Evolutionary conservation across 2,888 invertebrate species (phyloP).

Genomic region (Isotomurus palustris): DNA sequence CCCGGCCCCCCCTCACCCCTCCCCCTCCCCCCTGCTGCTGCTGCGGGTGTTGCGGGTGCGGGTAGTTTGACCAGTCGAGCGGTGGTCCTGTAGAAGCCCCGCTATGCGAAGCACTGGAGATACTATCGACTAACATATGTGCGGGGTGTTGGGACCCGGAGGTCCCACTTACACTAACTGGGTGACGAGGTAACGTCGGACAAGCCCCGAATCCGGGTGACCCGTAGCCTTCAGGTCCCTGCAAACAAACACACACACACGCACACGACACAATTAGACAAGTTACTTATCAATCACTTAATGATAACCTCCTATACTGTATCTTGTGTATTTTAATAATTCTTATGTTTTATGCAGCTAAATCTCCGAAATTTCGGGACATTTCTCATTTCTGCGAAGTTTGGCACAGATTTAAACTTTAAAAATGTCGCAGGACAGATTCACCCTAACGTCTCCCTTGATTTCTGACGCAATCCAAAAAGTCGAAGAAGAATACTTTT

Average conservation of each 20-base stretch:
- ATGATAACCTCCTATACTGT: no score
- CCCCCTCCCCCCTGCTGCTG: constrained; percentile 18
- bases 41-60: constrained; percentile 18
- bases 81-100: constrained; percentile 30
- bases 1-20: constrained; percentile 23
- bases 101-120: constrained; percentile 26
- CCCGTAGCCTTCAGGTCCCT: constrained; percentile 44
- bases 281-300: no score
- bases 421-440: no score
- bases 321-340: no score
- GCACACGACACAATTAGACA: no score
- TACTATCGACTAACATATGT: constrained; percentile 37
- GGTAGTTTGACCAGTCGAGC: constrained; percentile 45
- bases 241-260: constrained; percentile 22
- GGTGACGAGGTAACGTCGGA: constrained; percentile 43
- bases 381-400: no score
- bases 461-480: no score
- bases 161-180: constrained; percentile 21
- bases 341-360: no score
- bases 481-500: no score
- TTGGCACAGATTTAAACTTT: no score
- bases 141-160: constrained; percentile 31
- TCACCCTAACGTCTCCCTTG: no score
- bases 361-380: no score
- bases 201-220: constrained; percentile 41